Evolutionary conservation across 2,113 vertebrate species (phyloP), one percentile per base, ranked within the genome.

Genomic region (Ageneiosus marmoratus): DNA sequence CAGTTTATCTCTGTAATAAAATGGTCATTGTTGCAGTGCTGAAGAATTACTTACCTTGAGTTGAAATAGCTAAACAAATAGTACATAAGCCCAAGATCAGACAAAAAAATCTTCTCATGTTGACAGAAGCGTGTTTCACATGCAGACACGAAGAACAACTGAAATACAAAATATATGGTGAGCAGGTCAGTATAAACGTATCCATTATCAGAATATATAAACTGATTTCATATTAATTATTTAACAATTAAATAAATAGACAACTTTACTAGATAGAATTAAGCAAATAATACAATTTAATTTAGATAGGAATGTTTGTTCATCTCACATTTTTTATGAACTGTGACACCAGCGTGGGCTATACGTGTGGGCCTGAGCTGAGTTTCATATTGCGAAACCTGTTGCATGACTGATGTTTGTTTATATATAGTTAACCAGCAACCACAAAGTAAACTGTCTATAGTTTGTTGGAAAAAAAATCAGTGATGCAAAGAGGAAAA

Each of bases 11-110:
- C 53, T 56, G 8, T 56, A n/a, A n/a, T n/a, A n/a, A n/a, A n/a
- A n/a, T n/a, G n/a, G n/a, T n/a, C n/a, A n/a, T n/a, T n/a, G n/a
- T n/a, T n/a, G n/a, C n/a, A n/a, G n/a, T 80, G 29, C 18, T 55
- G 29, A 37, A 41, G 34, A 18, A 29, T 37, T 77, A 53, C 81
- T 83, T 67, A 83, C 81, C 81, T 8, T 27, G 16, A 41, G 37
- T 18, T 51, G 29, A 76, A 46, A 51, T 22, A 65, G 58, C 3
- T n/a, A 62, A 55, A 44, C 8, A 8, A 13, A 65, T 29, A 41
- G 32, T 12, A 53, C 13, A 5, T 44, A 82, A 53, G 13, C 46
- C 7, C 4, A 83, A 83, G 16, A 83, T 55, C 22, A 77, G 3
- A 34, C 16, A 44, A n/a, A 65, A 0, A 16, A 83, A 41, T 67